Evolutionary conservation across 2,888 invertebrate species (phyloP).

Genomic region (Trissoscelio sp.): DNA sequence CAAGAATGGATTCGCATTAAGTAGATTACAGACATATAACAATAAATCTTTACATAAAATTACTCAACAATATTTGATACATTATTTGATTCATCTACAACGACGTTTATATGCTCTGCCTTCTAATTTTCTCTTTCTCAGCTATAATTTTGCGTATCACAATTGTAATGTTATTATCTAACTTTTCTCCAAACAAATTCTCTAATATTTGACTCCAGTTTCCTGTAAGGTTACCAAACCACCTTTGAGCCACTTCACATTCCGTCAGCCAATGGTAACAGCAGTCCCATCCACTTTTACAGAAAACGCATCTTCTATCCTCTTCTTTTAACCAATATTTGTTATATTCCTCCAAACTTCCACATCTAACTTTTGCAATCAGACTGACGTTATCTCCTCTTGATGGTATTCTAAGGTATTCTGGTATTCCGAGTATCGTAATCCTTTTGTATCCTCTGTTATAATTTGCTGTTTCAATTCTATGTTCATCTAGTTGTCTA

Average conservation of each 20-base stretch:
- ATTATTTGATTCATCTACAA: too few species aligned
- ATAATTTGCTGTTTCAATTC: background rate
- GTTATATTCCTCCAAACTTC: constrained; percentile 18
- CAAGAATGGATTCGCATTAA: too few species aligned
- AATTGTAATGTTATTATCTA: background rate
- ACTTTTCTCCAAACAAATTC: background rate
- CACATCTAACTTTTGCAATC: constrained; percentile 20
- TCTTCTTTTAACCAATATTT: constrained; percentile 13
- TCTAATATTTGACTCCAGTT: background rate
- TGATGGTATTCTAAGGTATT: background rate
- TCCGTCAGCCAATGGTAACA: background rate
- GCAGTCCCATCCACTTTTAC: background rate
- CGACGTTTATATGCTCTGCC: too few species aligned
- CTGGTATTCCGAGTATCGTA: background rate
- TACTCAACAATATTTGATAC: too few species aligned
- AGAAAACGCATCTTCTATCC: background rate
- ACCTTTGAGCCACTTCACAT: background rate
- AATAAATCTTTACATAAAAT: too few species aligned
- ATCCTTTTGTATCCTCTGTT: background rate
- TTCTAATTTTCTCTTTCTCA: background rate
- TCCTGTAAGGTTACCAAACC: background rate
- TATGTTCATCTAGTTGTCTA: background rate
- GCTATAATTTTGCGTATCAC: constrained; percentile 59
- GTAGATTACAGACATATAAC: too few species aligned
- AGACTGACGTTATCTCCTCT: background rate